Conservation (phyloP, 2,797 vertebrate species). For the Poecilia wingei region DNA sequence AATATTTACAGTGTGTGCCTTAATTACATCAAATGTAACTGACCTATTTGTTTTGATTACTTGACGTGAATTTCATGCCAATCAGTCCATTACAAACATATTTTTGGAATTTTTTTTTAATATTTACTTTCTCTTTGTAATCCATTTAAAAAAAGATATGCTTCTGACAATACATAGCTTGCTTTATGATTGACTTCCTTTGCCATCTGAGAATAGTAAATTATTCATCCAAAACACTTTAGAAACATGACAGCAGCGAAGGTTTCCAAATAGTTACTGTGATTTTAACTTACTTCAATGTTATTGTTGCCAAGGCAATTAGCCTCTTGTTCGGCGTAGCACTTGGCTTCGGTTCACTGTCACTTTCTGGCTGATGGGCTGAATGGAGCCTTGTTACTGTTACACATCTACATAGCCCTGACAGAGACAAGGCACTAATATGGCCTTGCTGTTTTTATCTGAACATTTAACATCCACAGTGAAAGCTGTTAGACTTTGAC, state of each 20-base stretch:
- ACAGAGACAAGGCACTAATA: slow-evolving; percentile 40
- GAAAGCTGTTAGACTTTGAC: slow-evolving; percentile 7
- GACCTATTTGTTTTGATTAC: background rate
- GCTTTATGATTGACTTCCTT: background rate
- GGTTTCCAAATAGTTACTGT: slow-evolving; percentile 17
- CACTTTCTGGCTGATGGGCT: slow-evolving; percentile 58
- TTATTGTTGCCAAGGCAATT: slow-evolving; percentile 30
- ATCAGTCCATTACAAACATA: background rate
- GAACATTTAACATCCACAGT: slow-evolving; percentile 28
- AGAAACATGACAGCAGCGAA: background rate
- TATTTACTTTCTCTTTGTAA: background rate
- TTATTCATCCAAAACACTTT: slow-evolving; percentile 4
- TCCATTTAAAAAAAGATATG: slow-evolving; percentile 10
- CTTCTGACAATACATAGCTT: background rate
- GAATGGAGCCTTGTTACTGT: slow-evolving; percentile 55
- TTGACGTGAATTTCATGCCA: background rate
- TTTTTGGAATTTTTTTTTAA: too few species aligned
- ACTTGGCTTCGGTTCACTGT: slow-evolving; percentile 57
- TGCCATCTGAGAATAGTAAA: background rate
- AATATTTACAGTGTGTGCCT: background rate
- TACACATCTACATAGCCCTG: slow-evolving; percentile 67
- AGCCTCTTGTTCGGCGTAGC: slow-evolving; percentile 53
- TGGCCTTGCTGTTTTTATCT: slow-evolving; percentile 36
- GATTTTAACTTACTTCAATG: slow-evolving; percentile 43
- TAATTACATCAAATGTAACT: background rate